Evolutionary conservation across 2,113 vertebrate genomes (phyloP).

Genomic region (Geococcyx californianus): DNA sequence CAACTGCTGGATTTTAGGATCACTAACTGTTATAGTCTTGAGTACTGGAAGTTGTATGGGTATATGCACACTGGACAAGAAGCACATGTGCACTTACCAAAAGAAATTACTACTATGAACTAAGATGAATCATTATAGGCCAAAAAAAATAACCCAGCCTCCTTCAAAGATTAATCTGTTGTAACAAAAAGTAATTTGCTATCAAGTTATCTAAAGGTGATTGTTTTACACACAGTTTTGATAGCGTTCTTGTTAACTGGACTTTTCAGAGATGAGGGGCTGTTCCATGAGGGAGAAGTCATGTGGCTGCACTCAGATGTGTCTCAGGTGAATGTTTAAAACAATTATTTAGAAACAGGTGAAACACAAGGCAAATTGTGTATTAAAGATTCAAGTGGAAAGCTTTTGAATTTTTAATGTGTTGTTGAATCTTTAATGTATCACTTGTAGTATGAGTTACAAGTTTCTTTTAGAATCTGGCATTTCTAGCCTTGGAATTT

Average conservation of each 20-base stretch:
- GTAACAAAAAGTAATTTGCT: not conserved
- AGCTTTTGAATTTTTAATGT: not conserved
- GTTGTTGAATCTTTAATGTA: not conserved
- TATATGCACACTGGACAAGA: not conserved
- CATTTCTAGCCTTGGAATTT: too few species aligned
- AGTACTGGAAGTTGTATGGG: not conserved
- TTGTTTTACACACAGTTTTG: not conserved
- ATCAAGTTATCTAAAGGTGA: not conserved
- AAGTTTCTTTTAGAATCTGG: not conserved
- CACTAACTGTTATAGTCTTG: not conserved
- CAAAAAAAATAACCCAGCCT: accelerated
- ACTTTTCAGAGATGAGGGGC: not conserved
- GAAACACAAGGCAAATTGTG: not conserved
- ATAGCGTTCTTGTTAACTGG: not conserved
- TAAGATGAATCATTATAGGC: not conserved
- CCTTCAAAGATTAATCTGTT: not conserved
- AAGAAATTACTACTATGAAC: not conserved
- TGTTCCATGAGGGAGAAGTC: not conserved
- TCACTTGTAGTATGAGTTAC: not conserved
- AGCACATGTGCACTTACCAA: accelerated
- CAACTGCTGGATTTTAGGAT: not conserved
- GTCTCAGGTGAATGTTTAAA: not conserved
- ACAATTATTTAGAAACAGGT: not conserved
- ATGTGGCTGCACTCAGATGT: not conserved
- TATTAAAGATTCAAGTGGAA: not conserved